Evolutionary conservation across 1,140 invertebrate species (phyloP).

Genomic region (Ridgeia piscesae): DNA sequence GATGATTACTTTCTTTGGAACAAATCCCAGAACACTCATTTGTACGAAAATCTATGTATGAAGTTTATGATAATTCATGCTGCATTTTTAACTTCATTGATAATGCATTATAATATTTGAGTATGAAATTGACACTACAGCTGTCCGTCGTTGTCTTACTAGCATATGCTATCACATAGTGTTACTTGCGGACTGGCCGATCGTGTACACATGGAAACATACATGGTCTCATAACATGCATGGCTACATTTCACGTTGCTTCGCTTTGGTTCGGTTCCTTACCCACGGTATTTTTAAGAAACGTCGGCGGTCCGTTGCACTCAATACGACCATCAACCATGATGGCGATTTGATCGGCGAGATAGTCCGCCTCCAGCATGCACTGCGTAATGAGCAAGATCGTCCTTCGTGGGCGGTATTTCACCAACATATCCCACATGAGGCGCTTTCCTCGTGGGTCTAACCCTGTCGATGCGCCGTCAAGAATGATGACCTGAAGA

Average conservation of each 20-base stretch:
- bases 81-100: background rate
- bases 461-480: background rate
- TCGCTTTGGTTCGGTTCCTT: background rate
- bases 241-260: background rate
- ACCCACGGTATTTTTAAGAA: conserved; percentile 13
- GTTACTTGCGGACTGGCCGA: too few species aligned
- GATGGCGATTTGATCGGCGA: conserved; percentile 77
- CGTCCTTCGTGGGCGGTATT: conserved; percentile 52
- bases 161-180: too few species aligned
- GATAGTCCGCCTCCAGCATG: conserved; percentile 95
- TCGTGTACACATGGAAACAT: too few species aligned
- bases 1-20: too few species aligned
- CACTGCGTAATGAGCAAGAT: conserved; percentile 92
- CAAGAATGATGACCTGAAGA: background rate
- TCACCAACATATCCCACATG: background rate
- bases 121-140: background rate
- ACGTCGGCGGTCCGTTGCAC: background rate
- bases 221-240: too few species aligned
- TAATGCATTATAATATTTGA: background rate
- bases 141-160: background rate
- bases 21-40: too few species aligned
- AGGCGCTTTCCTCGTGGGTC: background rate
- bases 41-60: background rate
- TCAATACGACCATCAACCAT: conserved; percentile 18
- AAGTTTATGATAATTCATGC: background rate